Conservation (phyloP, 2,113 vertebrate genomes). For the Dasyornis broadbenti region DNA sequence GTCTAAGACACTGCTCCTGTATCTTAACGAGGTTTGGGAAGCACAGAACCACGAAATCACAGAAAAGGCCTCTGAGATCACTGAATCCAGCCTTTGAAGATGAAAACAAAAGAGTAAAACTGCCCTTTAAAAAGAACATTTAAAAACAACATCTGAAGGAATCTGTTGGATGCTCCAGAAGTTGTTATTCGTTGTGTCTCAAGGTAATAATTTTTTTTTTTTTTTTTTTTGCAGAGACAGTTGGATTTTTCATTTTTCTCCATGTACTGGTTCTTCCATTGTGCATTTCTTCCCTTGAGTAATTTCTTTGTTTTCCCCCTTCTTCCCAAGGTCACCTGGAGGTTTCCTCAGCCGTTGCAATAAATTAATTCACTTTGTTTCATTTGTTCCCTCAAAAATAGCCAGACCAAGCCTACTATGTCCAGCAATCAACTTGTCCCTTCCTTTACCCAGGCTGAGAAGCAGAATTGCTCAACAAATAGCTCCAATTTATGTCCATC, state of each 20-base stretch:
- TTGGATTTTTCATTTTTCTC: not conserved
- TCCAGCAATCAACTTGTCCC: not conserved
- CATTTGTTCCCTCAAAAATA: not conserved
- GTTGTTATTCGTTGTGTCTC: not conserved
- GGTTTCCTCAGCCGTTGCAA: not conserved
- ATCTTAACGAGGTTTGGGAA: not conserved
- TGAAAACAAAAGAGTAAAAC: not conserved
- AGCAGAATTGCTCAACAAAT: slow-evolving; percentile 27
- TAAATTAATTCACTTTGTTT: not conserved
- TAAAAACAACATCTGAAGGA: not conserved
- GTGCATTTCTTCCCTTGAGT: not conserved
- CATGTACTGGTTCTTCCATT: not conserved
- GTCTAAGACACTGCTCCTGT: not conserved
- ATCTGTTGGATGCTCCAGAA: not conserved
- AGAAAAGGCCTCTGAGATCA: not conserved
- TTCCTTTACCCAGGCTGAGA: not conserved
- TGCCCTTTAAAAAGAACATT: not conserved
- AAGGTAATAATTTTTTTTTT: not conserved
- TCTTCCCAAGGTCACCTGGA: not conserved
- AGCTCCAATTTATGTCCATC: slow-evolving; percentile 36
- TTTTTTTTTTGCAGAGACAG: not conserved
- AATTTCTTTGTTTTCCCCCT: not conserved
- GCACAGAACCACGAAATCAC: not conserved
- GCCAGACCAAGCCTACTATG: not conserved
- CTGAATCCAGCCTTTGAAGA: not conserved